A percentile compares a stretch with the other conserved stretches of the same genome.
These are phyloP conservation scores for Netelia virgata DNA, from an alignment of 2,888 invertebrate genomes.

Conservation along the genomic window DNA sequence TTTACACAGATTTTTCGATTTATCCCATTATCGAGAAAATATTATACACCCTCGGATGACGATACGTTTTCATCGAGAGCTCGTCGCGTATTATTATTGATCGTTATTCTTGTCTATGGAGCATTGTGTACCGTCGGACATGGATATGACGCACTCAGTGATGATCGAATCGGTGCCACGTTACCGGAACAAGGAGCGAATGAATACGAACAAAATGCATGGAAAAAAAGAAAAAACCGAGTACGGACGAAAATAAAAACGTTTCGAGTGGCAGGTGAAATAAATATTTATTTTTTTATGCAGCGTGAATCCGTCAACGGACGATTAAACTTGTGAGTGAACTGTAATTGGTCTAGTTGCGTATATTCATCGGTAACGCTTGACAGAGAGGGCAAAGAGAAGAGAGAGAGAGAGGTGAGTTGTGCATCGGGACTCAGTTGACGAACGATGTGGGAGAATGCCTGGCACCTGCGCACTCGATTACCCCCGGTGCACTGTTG, in stretches of 20 bases:
- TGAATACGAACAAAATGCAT: neutral
- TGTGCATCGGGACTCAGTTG: slow-evolving; percentile 53
- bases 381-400: neutral
- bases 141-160: slow-evolving; percentile 16
- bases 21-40: neutral
- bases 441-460: slow-evolving; percentile 10
- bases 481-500: slow-evolving; percentile 48
- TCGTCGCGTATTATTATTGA: neutral
- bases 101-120: neutral
- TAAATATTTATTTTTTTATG: slow-evolving; percentile 23
- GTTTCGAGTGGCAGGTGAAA: neutral
- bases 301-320: slow-evolving; percentile 45
- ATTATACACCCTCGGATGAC: neutral
- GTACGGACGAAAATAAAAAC: slow-evolving; percentile 23
- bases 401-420: slow-evolving; percentile 9
- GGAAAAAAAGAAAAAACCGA: neutral
- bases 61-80: neutral
- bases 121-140: neutral
- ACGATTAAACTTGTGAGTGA: slow-evolving; percentile 63
- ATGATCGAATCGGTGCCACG: neutral
- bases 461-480: slow-evolving; percentile 48
- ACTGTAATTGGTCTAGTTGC: slow-evolving; percentile 63
- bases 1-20: neutral
- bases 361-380: slow-evolving; percentile 54
- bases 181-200: slow-evolving; percentile 8